Evolutionary conservation across 2,888 invertebrate species (phyloP).

Genomic region (Glaucopsyche alexis): DNA sequence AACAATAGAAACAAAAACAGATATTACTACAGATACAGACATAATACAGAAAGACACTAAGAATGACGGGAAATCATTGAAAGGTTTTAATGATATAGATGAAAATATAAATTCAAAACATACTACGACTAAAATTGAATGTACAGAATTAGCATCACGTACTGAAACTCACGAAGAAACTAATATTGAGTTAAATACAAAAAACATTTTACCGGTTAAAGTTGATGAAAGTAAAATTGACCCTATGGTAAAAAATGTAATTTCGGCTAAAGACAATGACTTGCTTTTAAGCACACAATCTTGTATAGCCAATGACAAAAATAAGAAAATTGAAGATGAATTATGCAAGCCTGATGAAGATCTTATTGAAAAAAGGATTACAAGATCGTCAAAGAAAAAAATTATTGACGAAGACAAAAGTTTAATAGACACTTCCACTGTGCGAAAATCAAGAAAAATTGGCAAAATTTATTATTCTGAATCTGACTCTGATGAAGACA

Average conservation of each 20-base stretch:
- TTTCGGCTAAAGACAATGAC: background rate
- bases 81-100: conserved; percentile 58
- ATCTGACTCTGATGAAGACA: background rate
- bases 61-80: background rate
- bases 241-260: background rate
- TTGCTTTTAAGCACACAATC: background rate
- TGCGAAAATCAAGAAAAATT: conserved; percentile 2
- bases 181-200: background rate
- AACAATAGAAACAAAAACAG: background rate
- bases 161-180: background rate
- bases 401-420: background rate
- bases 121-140: background rate
- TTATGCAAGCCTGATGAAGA: conserved; percentile 32
- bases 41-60: background rate
- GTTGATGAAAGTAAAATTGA: background rate
- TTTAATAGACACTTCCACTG: background rate
- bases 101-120: conserved; percentile 54
- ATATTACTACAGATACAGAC: no score
- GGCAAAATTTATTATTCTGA: background rate
- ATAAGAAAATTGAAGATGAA: conserved; percentile 32
- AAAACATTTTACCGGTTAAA: background rate
- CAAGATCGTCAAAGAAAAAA: conserved; percentile 16
- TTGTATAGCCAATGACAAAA: conserved; percentile 20
- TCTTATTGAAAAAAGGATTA: conserved; percentile 11
- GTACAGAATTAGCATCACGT: background rate